These are phyloP conservation scores for Archocentrus centrarchus DNA, from an alignment of 2,113 vertebrate species.

Conservation along the genomic window DNA sequence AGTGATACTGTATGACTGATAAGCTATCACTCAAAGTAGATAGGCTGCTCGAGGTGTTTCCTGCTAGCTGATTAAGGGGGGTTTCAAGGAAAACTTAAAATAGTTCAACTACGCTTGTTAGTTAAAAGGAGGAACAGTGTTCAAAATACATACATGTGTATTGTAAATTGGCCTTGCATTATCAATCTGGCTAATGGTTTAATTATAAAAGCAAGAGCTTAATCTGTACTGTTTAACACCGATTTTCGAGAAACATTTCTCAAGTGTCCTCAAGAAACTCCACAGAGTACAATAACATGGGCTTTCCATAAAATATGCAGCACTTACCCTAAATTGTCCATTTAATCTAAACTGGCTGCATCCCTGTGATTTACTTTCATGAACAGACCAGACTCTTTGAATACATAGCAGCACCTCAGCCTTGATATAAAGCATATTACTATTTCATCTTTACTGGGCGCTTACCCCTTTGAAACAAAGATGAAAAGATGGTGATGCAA, in stretches of 20 bases:
- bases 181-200: neutral
- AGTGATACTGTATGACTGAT: neutral
- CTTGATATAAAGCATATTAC: neutral
- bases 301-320: neutral
- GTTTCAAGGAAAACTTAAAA: neutral
- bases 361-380: neutral
- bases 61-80: neutral
- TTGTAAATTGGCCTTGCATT: too few relatives aligned
- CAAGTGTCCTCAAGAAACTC: neutral
- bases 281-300: neutral
- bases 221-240: neutral
- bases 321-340: neutral
- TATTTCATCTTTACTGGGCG: neutral
- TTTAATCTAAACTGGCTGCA: neutral
- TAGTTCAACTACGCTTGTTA: neutral
- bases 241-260: neutral
- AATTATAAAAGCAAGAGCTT: neutral
- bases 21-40: neutral
- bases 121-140: neutral
- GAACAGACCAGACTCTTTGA: conserved; percentile 1
- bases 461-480: conserved; percentile 2
- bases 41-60: neutral
- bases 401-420: neutral
- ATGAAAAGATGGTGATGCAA: neutral
- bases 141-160: too few relatives aligned